phyloP scores from a whole-genome alignment of 2,888 invertebrate genomes.

The Eueremaeus valkanovi region DNA sequence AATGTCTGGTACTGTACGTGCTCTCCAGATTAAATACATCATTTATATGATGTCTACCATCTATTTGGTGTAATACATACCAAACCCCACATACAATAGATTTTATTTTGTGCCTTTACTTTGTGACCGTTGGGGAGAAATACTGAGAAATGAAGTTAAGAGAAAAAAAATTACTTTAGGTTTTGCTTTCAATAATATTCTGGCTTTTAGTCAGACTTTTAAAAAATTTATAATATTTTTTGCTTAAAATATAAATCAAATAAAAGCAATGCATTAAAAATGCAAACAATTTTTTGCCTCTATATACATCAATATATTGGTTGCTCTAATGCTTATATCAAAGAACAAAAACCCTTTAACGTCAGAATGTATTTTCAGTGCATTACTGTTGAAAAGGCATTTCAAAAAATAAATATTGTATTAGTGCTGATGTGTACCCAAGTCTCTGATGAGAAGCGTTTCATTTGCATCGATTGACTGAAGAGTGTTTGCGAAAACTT shows the following conservation, averaged over 20 bases:
- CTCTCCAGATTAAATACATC: background rate
- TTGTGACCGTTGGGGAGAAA: too few relatives aligned
- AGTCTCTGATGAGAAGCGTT: background rate
- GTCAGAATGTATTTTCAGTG: background rate
- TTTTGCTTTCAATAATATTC: too few relatives aligned
- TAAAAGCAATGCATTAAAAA: background rate
- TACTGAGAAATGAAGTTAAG: too few relatives aligned
- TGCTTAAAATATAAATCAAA: background rate
- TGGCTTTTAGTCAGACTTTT: too few relatives aligned
- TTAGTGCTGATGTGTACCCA: background rate
- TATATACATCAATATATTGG: too few relatives aligned
- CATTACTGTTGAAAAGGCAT: background rate
- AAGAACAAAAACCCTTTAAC: background rate
- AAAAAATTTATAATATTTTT: background rate
- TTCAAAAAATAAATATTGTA: constrained; percentile 6
- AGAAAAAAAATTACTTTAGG: too few relatives aligned
- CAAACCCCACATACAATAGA: too few relatives aligned
- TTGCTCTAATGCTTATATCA: too few relatives aligned
- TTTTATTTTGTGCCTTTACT: too few relatives aligned
- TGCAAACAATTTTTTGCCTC: background rate
- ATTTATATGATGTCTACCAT: background rate
- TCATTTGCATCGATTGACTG: constrained; percentile 21
- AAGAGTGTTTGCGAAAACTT: background rate
- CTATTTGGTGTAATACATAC: background rate
- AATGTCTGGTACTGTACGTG: constrained; percentile 5